Conservation (phyloP, 2,888 invertebrate genomes). For the Clostera curtula region DNA sequence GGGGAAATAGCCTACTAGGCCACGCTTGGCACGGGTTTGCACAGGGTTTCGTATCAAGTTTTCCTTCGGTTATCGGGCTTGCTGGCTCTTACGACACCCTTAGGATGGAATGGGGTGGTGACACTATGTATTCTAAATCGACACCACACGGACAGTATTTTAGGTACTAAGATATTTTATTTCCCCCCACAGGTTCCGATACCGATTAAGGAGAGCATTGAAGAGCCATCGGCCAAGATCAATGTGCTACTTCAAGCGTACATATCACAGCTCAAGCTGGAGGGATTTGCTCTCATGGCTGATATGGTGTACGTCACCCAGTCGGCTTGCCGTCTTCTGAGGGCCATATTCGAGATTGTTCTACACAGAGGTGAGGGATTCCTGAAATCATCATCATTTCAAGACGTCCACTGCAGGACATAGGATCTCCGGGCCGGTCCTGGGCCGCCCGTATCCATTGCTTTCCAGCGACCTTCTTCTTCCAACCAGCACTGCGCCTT, state of each 20-base stretch:
- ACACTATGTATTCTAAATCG: too few relatives aligned
- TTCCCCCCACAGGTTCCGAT: conserved; percentile 91
- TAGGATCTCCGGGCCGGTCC: too few relatives aligned
- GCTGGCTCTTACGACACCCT: too few relatives aligned
- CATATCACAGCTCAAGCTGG: conserved; percentile 97
- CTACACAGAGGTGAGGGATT: conserved; percentile 71
- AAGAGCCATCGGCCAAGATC: conserved; percentile 97
- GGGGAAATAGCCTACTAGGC: too few relatives aligned
- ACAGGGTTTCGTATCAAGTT: too few relatives aligned
- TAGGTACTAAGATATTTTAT: background rate
- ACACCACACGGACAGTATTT: background rate
- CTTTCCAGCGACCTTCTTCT: too few relatives aligned
- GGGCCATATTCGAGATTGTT: conserved; percentile 98
- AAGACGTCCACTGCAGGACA: too few relatives aligned
- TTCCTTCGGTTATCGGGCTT: too few relatives aligned
- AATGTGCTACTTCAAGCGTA: conserved; percentile 97
- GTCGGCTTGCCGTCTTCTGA: conserved; percentile 93
- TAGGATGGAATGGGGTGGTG: too few relatives aligned
- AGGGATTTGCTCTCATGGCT: conserved; percentile 98
- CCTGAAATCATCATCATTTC: background rate
- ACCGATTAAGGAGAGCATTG: conserved; percentile 97
- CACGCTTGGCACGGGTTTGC: too few relatives aligned
- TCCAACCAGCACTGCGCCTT: too few relatives aligned
- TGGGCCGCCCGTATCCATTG: too few relatives aligned
- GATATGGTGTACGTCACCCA: conserved; percentile 99